phyloP scores from a whole-genome alignment of 2,888 invertebrate species.

The Adineta ricciae region DNA sequence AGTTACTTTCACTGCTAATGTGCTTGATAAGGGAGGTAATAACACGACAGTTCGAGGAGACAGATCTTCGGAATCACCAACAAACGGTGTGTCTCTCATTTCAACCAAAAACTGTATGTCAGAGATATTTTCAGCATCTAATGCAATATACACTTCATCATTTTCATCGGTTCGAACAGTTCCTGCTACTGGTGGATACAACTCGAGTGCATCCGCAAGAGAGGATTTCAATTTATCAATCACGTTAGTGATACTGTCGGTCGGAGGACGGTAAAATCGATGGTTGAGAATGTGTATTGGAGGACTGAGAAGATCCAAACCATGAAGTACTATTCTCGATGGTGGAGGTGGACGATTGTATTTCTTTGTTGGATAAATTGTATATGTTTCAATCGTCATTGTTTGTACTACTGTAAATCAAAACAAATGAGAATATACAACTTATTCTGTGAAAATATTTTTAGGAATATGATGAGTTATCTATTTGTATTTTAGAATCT shows the following conservation, averaged over 20 bases:
- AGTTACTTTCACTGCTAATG: constrained; percentile 23
- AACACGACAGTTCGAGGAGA: not conserved
- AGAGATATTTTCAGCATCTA: not conserved
- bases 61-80: not conserved
- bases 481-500: too few relatives aligned
- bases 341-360: constrained; percentile 21
- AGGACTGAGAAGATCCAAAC: not conserved
- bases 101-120: not conserved
- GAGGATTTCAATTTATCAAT: constrained; percentile 20
- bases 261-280: not conserved
- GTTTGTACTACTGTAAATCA: too few relatives aligned
- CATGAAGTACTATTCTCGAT: constrained; percentile 21
- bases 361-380: constrained; percentile 1
- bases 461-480: too few relatives aligned
- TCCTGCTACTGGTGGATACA: constrained; percentile 21
- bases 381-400: not conserved
- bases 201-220: constrained; percentile 19
- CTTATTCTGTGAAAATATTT: too few relatives aligned
- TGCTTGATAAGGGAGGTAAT: constrained; percentile 16
- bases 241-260: not conserved
- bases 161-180: not conserved
- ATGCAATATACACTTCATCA: not conserved
- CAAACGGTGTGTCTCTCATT: constrained; percentile 6
- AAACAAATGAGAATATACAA: too few relatives aligned
- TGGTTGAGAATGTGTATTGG: not conserved